Evolutionary conservation across 2,888 invertebrate genomes (phyloP).

Genomic region (Rhynchonema sp.): DNA sequence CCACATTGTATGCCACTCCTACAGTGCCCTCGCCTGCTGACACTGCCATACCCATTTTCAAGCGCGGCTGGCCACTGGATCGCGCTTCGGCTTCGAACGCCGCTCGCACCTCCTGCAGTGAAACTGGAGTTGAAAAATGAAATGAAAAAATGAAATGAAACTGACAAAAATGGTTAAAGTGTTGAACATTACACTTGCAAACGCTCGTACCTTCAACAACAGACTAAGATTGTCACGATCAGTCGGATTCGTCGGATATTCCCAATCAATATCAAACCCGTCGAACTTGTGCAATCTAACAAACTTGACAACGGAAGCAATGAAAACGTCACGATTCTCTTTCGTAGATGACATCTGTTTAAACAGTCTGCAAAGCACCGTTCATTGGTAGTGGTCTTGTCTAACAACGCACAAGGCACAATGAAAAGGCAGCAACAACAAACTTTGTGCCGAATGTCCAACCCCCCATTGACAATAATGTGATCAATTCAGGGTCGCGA

Average conservation of each 20-base stretch:
- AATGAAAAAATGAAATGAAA: not conserved
- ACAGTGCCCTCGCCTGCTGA: constrained; percentile 80
- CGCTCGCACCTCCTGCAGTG: constrained; percentile 16
- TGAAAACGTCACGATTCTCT: constrained; percentile 37
- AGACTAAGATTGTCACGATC: constrained; percentile 18
- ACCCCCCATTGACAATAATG: constrained; percentile 78
- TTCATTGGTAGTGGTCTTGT: too few relatives aligned
- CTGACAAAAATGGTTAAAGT: not conserved
- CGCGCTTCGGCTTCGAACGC: constrained; percentile 17
- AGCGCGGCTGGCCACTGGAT: constrained; percentile 26
- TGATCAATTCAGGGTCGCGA: constrained; percentile 68
- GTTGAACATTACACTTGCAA: not conserved
- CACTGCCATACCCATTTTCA: constrained; percentile 57
- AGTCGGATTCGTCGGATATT: constrained; percentile 34
- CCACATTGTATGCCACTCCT: constrained; percentile 58
- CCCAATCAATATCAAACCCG: constrained; percentile 31
- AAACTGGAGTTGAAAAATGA: too few relatives aligned
- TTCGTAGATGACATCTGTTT: constrained; percentile 19
- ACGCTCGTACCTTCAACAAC: constrained; percentile 13
- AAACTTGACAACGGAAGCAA: constrained; percentile 29
- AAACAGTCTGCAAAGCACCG: constrained; percentile 8
- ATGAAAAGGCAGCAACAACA: not conserved
- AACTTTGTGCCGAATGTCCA: constrained; percentile 74
- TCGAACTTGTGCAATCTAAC: constrained; percentile 26
- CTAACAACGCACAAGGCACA: too few relatives aligned